Evolutionary conservation across 2,888 invertebrate species (phyloP).

Genomic region (Dimorphilus gyrociliatus): DNA sequence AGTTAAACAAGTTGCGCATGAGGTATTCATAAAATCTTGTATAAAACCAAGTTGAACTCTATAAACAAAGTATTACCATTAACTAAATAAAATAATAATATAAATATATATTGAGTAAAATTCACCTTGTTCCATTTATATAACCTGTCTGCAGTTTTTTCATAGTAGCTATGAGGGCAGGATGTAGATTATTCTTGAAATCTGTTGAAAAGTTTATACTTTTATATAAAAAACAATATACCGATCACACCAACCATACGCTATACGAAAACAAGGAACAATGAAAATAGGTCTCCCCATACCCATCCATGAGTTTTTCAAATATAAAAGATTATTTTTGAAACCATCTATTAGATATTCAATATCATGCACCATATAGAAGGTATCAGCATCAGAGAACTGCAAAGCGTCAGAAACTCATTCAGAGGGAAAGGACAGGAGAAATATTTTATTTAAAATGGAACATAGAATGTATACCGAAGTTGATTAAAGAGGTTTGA

Average conservation of each 20-base stretch:
- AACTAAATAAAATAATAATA: not conserved
- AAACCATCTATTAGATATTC: conserved; percentile 93
- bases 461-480: too few species aligned
- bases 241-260: not conserved
- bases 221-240: not conserved
- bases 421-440: conserved; percentile 1
- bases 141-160: conserved; percentile 95
- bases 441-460: conserved; percentile 1
- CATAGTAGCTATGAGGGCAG: conserved; percentile 91
- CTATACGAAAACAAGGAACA: conserved; percentile 10
- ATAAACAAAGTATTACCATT: conserved; percentile 7
- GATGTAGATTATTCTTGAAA: conserved; percentile 42
- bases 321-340: conserved; percentile 89
- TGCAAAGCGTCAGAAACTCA: conserved; percentile 36
- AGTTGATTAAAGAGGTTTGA: too few species aligned
- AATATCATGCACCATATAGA: conserved; percentile 95
- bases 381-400: conserved; percentile 92
- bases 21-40: conserved; percentile 86
- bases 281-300: conserved; percentile 62
- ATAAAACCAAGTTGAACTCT: conserved; percentile 85
- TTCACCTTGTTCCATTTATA: conserved; percentile 74
- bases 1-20: conserved; percentile 88
- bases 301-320: conserved; percentile 95
- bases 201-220: conserved; percentile 16
- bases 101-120: not conserved